Evolutionary conservation across 2,888 invertebrate species (phyloP).

Genomic region (Drosophila mimetica): DNA sequence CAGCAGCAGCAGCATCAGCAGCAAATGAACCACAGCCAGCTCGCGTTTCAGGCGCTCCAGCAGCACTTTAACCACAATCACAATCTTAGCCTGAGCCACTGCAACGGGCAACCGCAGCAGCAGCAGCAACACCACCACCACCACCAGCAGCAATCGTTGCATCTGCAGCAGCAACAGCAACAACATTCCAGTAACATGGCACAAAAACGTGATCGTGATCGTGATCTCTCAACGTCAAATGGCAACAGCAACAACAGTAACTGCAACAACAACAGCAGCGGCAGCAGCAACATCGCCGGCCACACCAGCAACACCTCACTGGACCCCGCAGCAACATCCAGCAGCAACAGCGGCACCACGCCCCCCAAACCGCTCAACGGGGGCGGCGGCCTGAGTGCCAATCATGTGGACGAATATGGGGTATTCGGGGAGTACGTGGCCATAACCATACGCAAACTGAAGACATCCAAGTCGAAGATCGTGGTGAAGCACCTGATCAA

Average conservation of each 20-base stretch:
- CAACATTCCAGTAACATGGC: conserved; percentile 80
- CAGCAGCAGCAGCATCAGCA: conserved; percentile 47
- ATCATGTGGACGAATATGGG: conserved; percentile 80
- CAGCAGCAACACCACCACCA: conserved; percentile 37
- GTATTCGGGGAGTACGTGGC: conserved; percentile 83
- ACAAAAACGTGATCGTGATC: conserved; percentile 78
- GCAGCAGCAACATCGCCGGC: conserved; percentile 13
- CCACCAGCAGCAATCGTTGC: conserved; percentile 44
- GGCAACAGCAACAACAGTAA: conserved; percentile 27
- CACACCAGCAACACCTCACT: conserved; percentile 20
- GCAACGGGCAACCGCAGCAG: conserved; percentile 60
- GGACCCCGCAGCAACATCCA: conserved; percentile 27
- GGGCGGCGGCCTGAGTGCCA: conserved; percentile 35
- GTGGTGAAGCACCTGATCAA: conserved; percentile 83
- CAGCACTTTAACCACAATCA: conserved; percentile 72
- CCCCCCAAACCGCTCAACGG: conserved; percentile 19
- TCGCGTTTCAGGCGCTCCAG: conserved; percentile 72
- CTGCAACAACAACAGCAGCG: conserved; percentile 17
- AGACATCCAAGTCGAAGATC: conserved; percentile 82
- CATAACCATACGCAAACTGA: conserved; percentile 82
- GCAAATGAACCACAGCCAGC: conserved; percentile 71
- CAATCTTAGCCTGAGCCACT: conserved; percentile 37
- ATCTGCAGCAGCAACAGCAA: conserved; percentile 50
- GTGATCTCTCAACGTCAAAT: conserved; percentile 72
- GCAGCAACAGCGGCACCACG: conserved; percentile 33